phyloP scores from a whole-genome alignment of 2,113 vertebrate species.

The Melanocharis versteri region DNA sequence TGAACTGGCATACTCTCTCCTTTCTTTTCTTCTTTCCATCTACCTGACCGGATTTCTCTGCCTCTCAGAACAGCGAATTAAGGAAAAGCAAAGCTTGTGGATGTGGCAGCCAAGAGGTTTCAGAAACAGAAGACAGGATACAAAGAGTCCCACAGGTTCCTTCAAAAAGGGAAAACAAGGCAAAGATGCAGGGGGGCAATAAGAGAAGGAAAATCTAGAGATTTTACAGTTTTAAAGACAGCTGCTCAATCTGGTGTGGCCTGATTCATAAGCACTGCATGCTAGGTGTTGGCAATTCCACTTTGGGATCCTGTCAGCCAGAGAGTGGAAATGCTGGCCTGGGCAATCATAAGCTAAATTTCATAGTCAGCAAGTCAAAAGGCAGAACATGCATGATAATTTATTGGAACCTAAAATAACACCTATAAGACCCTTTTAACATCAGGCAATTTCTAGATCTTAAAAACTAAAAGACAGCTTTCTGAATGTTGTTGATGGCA shows the following conservation, averaged over 20 bases:
- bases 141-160: background rate
- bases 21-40: background rate
- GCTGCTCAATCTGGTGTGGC: background rate
- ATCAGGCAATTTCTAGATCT: background rate
- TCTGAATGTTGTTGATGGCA: background rate
- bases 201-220: background rate
- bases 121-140: background rate
- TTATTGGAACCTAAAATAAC: background rate
- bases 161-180: background rate
- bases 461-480: background rate
- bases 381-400: background rate
- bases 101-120: background rate
- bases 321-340: background rate
- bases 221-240: background rate
- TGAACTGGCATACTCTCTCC: background rate
- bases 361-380: background rate
- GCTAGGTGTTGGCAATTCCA: background rate
- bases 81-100: background rate
- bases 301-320: background rate
- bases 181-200: background rate
- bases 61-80: background rate
- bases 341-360: background rate
- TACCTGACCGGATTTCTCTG: background rate
- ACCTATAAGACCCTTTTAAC: background rate
- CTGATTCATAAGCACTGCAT: background rate